phyloP scores from a whole-genome alignment of 92 coral and sea anemone genomes.

The Hydrozoanthus gracilis region DNA sequence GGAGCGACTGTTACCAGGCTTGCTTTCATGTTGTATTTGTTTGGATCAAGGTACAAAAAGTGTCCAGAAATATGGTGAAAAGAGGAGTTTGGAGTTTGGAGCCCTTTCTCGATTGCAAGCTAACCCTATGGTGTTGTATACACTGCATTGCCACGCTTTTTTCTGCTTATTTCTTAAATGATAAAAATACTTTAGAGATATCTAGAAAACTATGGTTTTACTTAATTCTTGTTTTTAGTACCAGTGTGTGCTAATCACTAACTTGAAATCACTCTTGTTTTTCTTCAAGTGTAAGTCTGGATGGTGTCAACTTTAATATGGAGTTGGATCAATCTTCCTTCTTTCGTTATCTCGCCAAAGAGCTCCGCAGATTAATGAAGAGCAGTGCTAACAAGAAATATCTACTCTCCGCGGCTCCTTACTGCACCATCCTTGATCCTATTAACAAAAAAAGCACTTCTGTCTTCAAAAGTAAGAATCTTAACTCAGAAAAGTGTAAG shows the following conservation, averaged over 20 bases:
- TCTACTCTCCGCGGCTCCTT: constrained; percentile 76
- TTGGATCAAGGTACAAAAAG: too few relatives aligned
- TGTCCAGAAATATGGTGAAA: too few relatives aligned
- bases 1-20: too few relatives aligned
- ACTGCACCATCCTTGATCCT: constrained; percentile 52
- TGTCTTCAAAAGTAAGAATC: background rate
- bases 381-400: constrained; percentile 66
- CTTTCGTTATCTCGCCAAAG: constrained; percentile 75
- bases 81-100: too few relatives aligned
- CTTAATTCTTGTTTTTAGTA: too few relatives aligned
- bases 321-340: constrained; percentile 77
- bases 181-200: too few relatives aligned
- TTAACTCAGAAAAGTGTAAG: background rate
- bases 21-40: too few relatives aligned
- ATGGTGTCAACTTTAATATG: constrained; percentile 80
- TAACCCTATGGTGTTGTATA: too few relatives aligned
- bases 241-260: background rate
- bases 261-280: background rate
- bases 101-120: too few relatives aligned
- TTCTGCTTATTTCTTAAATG: too few relatives aligned
- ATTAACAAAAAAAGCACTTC: background rate
- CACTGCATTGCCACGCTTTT: too few relatives aligned
- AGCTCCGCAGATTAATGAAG: constrained; percentile 72
- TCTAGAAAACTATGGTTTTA: too few relatives aligned
- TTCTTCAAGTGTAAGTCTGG: constrained; percentile 62